phyloP scores from a whole-genome alignment of 2,888 invertebrate species.

The Luffia ferchaultella region DNA sequence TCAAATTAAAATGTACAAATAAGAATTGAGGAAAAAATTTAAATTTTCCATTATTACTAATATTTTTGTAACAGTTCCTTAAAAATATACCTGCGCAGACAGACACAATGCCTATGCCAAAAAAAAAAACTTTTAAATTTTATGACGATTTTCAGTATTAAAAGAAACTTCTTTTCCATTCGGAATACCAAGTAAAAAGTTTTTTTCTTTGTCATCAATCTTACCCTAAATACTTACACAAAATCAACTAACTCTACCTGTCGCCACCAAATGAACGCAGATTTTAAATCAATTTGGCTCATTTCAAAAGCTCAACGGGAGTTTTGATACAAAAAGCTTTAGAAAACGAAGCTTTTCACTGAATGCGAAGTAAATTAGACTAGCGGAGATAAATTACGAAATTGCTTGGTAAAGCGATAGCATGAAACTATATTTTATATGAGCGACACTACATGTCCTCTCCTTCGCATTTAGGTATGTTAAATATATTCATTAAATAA shows the following conservation, averaged over 20 bases:
- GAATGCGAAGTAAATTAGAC: conserved; percentile 8
- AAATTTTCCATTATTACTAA: no score
- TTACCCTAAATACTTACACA: not conserved
- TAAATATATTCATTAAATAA: no score
- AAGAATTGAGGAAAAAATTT: no score
- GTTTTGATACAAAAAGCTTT: not conserved
- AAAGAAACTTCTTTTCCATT: no score
- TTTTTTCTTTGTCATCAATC: not conserved
- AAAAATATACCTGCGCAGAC: no score
- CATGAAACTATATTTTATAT: not conserved
- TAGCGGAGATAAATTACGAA: conserved; percentile 6
- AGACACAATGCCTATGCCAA: no score
- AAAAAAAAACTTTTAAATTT: no score
- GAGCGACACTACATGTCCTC: no score
- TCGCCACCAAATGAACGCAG: not conserved
- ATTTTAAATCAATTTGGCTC: not conserved
- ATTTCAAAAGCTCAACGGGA: not conserved
- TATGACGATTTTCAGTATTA: no score
- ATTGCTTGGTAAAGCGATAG: not conserved
- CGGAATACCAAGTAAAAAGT: not conserved
- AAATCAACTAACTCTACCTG: not conserved
- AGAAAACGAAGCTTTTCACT: not conserved
- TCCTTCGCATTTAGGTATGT: no score
- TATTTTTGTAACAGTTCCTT: no score
- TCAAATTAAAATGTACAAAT: no score